Conservation (phyloP, 2,797 vertebrate genomes). For the Vespertilio murinus region DNA sequence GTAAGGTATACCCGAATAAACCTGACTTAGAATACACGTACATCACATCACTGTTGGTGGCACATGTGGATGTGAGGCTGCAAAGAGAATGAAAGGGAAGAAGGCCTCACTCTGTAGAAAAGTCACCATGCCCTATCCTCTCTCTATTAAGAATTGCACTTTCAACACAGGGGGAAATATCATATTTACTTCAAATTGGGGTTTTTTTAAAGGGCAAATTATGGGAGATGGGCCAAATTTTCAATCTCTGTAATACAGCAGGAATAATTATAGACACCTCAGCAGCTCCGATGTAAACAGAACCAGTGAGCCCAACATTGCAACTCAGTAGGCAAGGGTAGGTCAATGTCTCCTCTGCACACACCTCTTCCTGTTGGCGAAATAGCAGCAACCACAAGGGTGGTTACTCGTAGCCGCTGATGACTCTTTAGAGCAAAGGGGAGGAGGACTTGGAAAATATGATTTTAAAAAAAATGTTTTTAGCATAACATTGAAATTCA, state of each 20-base stretch:
- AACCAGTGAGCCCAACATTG: not conserved
- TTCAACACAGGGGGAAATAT: not conserved
- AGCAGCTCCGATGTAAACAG: not conserved
- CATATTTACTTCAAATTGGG: not conserved
- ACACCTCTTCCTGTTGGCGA: not conserved
- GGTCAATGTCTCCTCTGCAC: not conserved
- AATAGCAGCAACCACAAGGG: not conserved
- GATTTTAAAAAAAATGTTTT: not conserved
- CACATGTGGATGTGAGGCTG: not conserved
- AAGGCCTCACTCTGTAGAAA: not conserved
- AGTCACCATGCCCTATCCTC: not conserved
- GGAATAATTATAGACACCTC: not conserved
- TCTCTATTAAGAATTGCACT: not conserved
- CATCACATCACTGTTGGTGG: not conserved
- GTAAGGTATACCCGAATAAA: not conserved
- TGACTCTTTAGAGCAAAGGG: not conserved
- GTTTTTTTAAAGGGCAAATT: not conserved
- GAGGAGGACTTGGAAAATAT: not conserved
- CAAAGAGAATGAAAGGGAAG: not conserved
- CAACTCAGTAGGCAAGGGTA: not conserved
- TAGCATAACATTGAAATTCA: not conserved
- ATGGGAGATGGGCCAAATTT: not conserved
- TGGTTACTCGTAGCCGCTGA: rapidly evolving
- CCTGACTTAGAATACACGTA: not conserved
- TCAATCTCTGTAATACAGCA: not conserved